Evolutionary conservation across 2,113 vertebrate species (phyloP).

Genomic region (Puntigrus tetrazona): DNA sequence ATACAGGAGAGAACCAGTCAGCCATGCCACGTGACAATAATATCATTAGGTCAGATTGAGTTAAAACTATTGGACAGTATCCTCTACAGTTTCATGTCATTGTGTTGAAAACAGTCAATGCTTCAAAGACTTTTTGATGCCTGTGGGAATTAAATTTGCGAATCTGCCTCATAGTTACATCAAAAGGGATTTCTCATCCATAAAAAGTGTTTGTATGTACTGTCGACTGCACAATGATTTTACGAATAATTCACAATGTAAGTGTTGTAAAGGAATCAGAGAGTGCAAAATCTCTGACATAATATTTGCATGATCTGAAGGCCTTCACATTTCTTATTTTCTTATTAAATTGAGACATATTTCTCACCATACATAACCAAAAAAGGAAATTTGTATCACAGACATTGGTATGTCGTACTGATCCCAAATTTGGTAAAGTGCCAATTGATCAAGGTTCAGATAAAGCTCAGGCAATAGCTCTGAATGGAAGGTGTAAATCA

Average conservation of each 20-base stretch:
- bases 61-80: no score
- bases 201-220: neutral
- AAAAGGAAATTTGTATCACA: neutral
- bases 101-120: no score
- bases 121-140: neutral
- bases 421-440: conserved; percentile 53
- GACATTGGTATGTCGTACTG: conserved; percentile 58
- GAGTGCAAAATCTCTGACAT: neutral
- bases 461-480: conserved; percentile 59
- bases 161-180: neutral
- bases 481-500: conserved; percentile 46
- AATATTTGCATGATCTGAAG: neutral
- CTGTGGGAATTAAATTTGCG: neutral
- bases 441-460: conserved; percentile 61
- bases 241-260: neutral
- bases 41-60: no score
- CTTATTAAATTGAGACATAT: neutral
- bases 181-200: neutral
- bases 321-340: neutral
- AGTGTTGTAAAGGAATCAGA: neutral
- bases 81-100: no score
- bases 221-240: neutral
- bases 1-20: no score
- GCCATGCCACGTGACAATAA: no score
- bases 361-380: neutral